Conservation (phyloP, 92 coral and sea anemone species). For the Heliopora coerulea region DNA sequence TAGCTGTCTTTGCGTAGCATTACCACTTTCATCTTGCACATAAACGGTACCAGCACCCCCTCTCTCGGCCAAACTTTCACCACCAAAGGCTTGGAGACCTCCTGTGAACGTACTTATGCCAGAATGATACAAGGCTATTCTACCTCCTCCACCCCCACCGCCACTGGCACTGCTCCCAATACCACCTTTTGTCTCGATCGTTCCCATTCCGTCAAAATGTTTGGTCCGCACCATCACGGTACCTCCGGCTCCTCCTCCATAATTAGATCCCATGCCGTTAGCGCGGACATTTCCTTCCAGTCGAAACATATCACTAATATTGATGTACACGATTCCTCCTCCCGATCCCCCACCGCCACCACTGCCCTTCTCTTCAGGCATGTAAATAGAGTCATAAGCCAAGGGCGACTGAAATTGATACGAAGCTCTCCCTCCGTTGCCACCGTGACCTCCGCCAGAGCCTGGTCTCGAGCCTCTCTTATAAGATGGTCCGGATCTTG, state of each 20-base stretch:
- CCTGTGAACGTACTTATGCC: constrained; percentile 83
- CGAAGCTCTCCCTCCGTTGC: constrained; percentile 86
- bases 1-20: constrained; percentile 59
- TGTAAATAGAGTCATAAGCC: constrained; percentile 80
- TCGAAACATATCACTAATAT: constrained; percentile 71
- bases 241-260: constrained; percentile 78
- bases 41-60: constrained; percentile 87
- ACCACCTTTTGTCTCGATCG: constrained; percentile 85
- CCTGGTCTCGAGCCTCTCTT: constrained; percentile 65
- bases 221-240: constrained; percentile 63
- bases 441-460: constrained; percentile 88
- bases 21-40: constrained; percentile 59
- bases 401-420: constrained; percentile 57
- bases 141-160: constrained; percentile 93
- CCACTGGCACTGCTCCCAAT: constrained; percentile 47
- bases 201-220: constrained; percentile 92
- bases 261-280: constrained; percentile 60
- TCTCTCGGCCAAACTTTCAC: constrained; percentile 65
- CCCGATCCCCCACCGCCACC: constrained; percentile 82
- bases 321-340: constrained; percentile 75
- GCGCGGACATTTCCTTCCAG: constrained; percentile 88
- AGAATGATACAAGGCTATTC: constrained; percentile 74
- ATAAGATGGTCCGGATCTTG: constrained; percentile 48
- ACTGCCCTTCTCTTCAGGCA: constrained; percentile 76
- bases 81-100: constrained; percentile 76